Evolutionary conservation across 2,113 vertebrate species (phyloP), one percentile per base, ranked within the genome.

Genomic region (Microcebus jonahi): DNA sequence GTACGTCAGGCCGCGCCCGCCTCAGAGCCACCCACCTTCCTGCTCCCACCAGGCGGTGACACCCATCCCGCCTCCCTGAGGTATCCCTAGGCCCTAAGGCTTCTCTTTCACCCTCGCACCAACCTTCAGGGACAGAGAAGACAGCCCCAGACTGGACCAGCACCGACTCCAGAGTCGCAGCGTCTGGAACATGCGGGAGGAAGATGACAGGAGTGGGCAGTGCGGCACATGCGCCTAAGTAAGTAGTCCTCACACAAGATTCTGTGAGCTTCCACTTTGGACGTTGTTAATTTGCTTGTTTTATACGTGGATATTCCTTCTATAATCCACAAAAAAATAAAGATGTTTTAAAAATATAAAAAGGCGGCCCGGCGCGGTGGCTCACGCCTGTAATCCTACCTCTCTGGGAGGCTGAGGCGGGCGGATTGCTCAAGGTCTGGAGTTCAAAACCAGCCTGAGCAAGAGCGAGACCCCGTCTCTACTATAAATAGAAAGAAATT

Each of bases 321-420:
- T 91, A 75, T 31, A 67, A 95, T 68, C 82, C 88, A 79, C 48
- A 88, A 82, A 73, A 95, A 91, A 53, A 61, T 65, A 65, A 73
- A 92, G 48, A 67, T 48, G 9, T 42, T 81, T 84, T 75, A 14
- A 88, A 95, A 96, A 45, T 45, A 67, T 59, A 36, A 93, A 91
- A 76, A 91, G n/a, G 14, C 25, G 55, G 55, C 55, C 20, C 2
- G 55, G 55, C 55, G 6, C 4, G 20, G 55, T 21, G 55, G 20
- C 55, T 57, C 20, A 57, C 55, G 55, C 55, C 55, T 57, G 55
- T 57, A 57, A 57, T 21, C 55, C 55, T 2, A 21, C 7, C 20
- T 8, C 55, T 57, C 55, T 8, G 55, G 55, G 55, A 57, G 55
- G 55, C 55, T 0, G 18, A 57, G 55, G 55, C 18, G 55, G 20